Evolutionary conservation across 2,888 invertebrate species (phyloP).

Genomic region (Caenorhabditis sp.): DNA sequence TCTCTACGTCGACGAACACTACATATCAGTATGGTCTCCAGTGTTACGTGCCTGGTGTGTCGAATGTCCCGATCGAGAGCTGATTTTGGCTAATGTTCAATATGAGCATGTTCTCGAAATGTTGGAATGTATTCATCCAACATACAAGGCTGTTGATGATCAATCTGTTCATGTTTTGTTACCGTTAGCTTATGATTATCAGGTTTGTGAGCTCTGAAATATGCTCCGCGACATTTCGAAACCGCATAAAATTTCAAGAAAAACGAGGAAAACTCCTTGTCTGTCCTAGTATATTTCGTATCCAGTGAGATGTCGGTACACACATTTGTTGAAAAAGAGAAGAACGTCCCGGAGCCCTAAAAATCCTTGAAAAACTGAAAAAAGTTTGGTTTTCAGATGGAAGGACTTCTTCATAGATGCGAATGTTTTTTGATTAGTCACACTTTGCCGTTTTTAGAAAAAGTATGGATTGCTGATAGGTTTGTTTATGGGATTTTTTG

Average conservation of each 20-base stretch:
- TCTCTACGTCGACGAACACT: slow-evolving; percentile 70
- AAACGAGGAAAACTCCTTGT: no score
- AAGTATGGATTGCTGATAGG: slow-evolving; percentile 70
- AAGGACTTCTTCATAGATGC: slow-evolving; percentile 70
- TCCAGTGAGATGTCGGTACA: no score
- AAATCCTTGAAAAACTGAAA: no score
- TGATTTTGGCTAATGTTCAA: slow-evolving; percentile 70
- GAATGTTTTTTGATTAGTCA: slow-evolving; percentile 69
- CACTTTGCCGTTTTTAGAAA: slow-evolving; percentile 68
- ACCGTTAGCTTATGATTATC: slow-evolving; percentile 70
- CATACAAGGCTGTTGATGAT: slow-evolving; percentile 69
- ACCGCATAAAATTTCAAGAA: no score
- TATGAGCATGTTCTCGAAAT: slow-evolving; percentile 70
- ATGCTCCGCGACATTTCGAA: no score
- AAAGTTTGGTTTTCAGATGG: slow-evolving; percentile 58
- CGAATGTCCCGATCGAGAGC: slow-evolving; percentile 69
- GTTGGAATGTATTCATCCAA: slow-evolving; percentile 70
- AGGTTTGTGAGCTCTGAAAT: slow-evolving; percentile 41
- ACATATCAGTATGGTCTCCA: slow-evolving; percentile 65
- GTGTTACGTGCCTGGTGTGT: slow-evolving; percentile 68
- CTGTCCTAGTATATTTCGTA: no score
- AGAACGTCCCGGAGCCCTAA: background rate
- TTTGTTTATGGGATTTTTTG: slow-evolving; percentile 4
- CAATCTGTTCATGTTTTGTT: slow-evolving; percentile 68
- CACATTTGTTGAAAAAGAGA: background rate